These are phyloP conservation scores for Ambastaia sidthimunki DNA, from an alignment of 2,797 vertebrate species.

Conservation along the genomic window DNA sequence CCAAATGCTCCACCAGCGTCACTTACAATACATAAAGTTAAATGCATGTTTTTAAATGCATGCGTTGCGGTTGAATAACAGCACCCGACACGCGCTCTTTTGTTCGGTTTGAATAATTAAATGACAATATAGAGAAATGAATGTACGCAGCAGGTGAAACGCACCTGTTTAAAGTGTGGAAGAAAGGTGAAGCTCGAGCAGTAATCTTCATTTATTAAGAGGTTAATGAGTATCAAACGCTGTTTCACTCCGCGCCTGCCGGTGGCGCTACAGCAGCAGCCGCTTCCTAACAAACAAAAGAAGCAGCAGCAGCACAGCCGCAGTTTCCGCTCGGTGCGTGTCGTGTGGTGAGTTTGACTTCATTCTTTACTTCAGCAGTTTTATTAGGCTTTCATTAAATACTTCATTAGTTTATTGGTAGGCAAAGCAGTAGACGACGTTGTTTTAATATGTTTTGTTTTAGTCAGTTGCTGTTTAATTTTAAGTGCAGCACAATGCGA, in stretches of 20 bases:
- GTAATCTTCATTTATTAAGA: no score
- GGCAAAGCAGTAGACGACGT: background rate
- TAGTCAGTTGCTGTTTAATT: background rate
- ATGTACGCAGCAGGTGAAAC: no score
- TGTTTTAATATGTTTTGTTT: background rate
- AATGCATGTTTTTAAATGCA: no score
- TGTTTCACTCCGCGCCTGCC: constrained; percentile 12
- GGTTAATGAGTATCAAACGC: no score
- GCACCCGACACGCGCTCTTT: no score
- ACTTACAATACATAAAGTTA: background rate
- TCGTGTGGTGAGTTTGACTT: constrained; percentile 42
- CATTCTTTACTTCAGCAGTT: background rate
- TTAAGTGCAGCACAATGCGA: background rate
- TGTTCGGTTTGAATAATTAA: no score
- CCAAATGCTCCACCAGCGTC: background rate
- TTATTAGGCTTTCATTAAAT: background rate
- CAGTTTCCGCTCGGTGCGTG: constrained; percentile 28
- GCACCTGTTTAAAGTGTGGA: no score
- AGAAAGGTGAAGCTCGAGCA: no score
- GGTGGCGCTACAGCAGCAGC: constrained; percentile 14
- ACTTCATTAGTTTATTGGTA: background rate
- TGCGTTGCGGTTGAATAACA: no score
- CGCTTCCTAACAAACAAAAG: constrained; percentile 3
- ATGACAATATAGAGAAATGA: no score
- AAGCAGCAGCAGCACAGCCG: background rate